Percentiles rank a stretch among this genome's conserved stretches.
These are phyloP conservation scores for Rhinophrynus dorsalis DNA, from an alignment of 2,797 vertebrate genomes.

Conservation along the genomic window DNA sequence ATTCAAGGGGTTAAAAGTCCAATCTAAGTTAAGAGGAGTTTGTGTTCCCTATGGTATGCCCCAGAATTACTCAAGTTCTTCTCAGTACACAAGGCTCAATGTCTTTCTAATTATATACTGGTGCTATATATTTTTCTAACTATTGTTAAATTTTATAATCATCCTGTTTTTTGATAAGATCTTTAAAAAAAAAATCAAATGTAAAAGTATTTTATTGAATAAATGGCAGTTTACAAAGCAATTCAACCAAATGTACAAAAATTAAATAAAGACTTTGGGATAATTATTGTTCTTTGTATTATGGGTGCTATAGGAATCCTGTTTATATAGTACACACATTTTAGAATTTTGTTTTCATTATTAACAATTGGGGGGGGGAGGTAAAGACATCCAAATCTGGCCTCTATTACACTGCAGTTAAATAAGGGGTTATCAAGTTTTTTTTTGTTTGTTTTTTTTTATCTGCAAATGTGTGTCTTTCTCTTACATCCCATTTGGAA, in stretches of 20 bases:
- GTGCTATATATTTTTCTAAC: conserved; percentile 6
- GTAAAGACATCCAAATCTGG: no score
- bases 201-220: background rate
- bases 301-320: background rate
- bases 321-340: no score
- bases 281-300: background rate
- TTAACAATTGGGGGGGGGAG: no score
- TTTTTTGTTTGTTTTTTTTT: no score
- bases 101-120: background rate
- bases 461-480: no score
- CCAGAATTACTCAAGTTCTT: no score
- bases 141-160: background rate
- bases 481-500: no score
- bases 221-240: background rate
- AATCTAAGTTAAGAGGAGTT: no score
- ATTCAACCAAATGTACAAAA: background rate
- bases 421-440: no score
- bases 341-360: background rate
- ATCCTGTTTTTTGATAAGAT: background rate
- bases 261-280: background rate
- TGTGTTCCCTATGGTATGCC: background rate
- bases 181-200: background rate
- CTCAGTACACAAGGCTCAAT: no score
- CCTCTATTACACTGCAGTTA: no score
- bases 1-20: no score